Conservation (phyloP, 92 coral and sea anemone genomes). For the Zoanthus solanderi region DNA sequence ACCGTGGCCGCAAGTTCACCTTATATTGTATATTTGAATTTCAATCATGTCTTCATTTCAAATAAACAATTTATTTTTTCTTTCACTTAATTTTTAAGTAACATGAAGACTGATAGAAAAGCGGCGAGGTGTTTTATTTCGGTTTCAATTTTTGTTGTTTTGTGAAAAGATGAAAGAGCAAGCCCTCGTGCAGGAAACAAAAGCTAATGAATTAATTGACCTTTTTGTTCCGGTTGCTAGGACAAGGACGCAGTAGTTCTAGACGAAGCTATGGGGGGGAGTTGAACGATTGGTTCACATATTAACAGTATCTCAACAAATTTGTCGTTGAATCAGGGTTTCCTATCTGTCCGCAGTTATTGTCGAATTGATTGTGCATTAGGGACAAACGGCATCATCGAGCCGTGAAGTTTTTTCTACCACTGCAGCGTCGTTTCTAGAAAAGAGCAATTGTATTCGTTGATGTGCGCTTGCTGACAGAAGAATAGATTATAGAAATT, state of each 20-base stretch:
- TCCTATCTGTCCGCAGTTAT: conserved; percentile 22
- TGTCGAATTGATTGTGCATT: conserved; percentile 40
- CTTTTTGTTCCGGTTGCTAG: conserved; percentile 41
- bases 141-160: neutral
- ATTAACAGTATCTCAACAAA: neutral
- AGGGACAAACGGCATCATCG: conserved; percentile 34
- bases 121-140: neutral
- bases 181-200: conserved; percentile 48
- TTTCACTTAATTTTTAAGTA: neutral
- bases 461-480: conserved; percentile 28
- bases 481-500: conserved; percentile 23
- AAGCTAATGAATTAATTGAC: conserved; percentile 13
- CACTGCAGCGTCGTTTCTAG: conserved; percentile 22
- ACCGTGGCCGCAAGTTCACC: too few relatives aligned
- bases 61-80: neutral
- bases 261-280: conserved; percentile 16
- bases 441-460: conserved; percentile 27
- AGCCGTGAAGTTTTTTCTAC: conserved; percentile 18
- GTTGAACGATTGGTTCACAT: neutral
- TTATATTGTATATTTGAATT: neutral
- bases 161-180: conserved; percentile 3
- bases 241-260: neutral
- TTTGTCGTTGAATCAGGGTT: neutral
- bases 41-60: neutral
- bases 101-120: neutral